Percentiles rank a stretch among this genome's conserved stretches.
phyloP scores from a whole-genome alignment of 2,797 vertebrate species.

The Coreius guichenoti region DNA sequence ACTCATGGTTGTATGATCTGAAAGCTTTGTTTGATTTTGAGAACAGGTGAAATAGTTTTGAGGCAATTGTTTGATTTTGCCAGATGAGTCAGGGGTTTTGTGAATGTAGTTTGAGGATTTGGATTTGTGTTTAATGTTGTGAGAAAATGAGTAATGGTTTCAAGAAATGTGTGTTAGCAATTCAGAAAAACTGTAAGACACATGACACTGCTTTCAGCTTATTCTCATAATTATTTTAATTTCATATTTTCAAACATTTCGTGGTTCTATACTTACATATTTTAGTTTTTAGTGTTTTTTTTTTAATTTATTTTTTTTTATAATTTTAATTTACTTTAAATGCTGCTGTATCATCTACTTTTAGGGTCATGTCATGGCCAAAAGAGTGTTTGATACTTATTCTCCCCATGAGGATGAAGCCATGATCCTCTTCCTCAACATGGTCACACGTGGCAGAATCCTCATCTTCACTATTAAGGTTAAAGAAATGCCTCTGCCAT shows the following conservation, averaged over 20 bases:
- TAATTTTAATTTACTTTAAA: neutral
- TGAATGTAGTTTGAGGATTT: too few relatives aligned
- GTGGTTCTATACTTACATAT: neutral
- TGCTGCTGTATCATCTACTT: neutral
- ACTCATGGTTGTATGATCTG: too few relatives aligned
- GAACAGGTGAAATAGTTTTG: too few relatives aligned
- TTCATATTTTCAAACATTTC: neutral
- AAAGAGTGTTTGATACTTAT: constrained; percentile 97
- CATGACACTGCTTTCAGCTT: neutral
- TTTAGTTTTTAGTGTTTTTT: neutral
- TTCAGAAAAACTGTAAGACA: too few relatives aligned
- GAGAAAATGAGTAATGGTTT: too few relatives aligned
- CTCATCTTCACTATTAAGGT: constrained; percentile 98
- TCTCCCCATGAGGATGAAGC: constrained; percentile 98
- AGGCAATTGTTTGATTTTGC: too few relatives aligned
- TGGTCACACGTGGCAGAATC: constrained; percentile 93
- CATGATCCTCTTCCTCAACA: constrained; percentile 98
- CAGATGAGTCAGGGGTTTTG: too few relatives aligned
- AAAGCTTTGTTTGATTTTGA: too few relatives aligned
- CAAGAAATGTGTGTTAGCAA: too few relatives aligned
- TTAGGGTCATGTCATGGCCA: constrained; percentile 98
- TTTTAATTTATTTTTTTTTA: too few relatives aligned
- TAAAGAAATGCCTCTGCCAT: neutral
- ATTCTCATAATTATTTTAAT: neutral
- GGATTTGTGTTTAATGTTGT: too few relatives aligned